Evolutionary conservation across 2,888 invertebrate species (phyloP), one percentile per base, ranked within the genome.

Genomic region (Eilema griseolum): DNA sequence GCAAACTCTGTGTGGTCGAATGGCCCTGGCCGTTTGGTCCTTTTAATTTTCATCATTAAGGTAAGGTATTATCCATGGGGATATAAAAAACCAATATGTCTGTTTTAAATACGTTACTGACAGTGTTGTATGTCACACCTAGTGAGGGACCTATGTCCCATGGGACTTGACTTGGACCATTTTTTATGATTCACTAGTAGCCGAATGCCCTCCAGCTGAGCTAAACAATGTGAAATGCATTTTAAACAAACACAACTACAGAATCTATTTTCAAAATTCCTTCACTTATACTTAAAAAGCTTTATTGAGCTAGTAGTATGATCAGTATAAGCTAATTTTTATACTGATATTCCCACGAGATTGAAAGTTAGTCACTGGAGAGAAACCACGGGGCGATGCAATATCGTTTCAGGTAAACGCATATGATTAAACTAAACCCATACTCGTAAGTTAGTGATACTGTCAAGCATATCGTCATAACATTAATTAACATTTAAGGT

Each of bases 401-500:
- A 26, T 24, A 57, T 14, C 24, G 26, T 26, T 24, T 59, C 24
- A 59, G 26, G 14, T 16, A 26, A 59, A 52, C 26, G 26, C 24
- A 24, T 59, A 59, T 16, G 1, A 4, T 12, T 24, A 24, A 24
- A 59, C 57, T 24, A 59, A 59, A 23, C 4, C 23, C 12, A 59
- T 59, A 59, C 57, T 59, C 57, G 24, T 59, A 26, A 52, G 28
- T 28, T 26, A 20, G 24, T 60, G 52, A 52, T 52, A 61, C 61
- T n/a, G 60, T 61, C 2, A 61, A 70, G 16, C 20, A 56, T 41
- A 61, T n/a, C 60, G 56, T 62, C 31, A 70, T n/a, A 26, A 56
- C 33, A 28, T 64, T 71, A 65, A 69, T 28, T 33, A 69, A 77
- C 79, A 73, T 71, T 77, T 75, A 79, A 81, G 68, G 69, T 71